These are phyloP conservation scores for Himantopus leucocephalus DNA, from an alignment of 2,113 vertebrate genomes.

Conservation along the genomic window DNA sequence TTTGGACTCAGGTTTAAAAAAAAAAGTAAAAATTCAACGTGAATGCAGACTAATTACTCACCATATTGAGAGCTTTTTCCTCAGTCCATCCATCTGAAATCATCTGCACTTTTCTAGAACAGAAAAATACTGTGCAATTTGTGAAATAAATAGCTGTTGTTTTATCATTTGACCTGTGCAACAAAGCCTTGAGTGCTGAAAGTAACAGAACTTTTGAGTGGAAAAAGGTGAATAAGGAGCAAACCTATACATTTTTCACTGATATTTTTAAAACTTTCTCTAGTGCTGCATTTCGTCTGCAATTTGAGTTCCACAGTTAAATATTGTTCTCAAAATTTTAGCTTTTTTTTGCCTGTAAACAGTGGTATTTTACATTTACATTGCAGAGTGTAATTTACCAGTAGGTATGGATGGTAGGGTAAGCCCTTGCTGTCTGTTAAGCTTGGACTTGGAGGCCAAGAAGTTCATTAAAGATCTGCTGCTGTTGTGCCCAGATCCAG, in stretches of 20 bases:
- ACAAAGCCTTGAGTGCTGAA: background rate
- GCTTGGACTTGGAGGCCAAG: background rate
- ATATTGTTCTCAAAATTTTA: background rate
- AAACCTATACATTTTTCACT: background rate
- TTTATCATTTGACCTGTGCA: background rate
- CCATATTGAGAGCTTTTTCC: background rate
- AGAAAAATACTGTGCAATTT: background rate
- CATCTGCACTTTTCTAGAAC: background rate
- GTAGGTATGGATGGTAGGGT: background rate
- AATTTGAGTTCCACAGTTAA: background rate
- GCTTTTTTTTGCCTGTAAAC: background rate
- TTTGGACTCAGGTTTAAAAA: background rate
- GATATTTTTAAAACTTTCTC: background rate
- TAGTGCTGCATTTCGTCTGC: background rate
- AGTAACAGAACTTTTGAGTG: background rate
- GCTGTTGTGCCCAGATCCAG: background rate
- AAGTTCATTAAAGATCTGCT: background rate
- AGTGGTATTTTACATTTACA: background rate
- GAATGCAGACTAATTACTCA: background rate
- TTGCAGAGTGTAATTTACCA: background rate
- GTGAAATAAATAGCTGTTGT: background rate
- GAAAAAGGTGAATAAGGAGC: background rate
- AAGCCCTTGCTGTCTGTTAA: background rate
- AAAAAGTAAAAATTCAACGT: no score
- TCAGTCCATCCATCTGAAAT: background rate